phyloP scores from a whole-genome alignment of 1,140 invertebrate genomes.

The Brachionus sp. region DNA sequence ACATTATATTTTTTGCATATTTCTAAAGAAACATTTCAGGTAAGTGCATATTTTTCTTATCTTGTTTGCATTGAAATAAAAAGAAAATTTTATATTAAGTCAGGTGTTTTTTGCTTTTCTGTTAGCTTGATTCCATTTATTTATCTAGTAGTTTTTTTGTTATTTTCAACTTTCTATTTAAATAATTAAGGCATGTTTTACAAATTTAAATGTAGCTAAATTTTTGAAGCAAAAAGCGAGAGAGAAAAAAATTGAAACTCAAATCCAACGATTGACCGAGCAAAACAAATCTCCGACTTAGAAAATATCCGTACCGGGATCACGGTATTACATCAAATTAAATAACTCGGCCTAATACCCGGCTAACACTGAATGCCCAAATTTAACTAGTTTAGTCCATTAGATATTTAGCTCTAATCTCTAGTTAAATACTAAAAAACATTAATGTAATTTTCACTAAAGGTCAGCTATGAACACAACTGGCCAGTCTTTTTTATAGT shows the following conservation, averaged over 20 bases:
- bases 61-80: background rate
- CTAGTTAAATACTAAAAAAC: background rate
- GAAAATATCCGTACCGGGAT: background rate
- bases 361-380: background rate
- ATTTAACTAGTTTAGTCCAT: background rate
- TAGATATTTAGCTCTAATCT: background rate
- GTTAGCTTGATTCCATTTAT: background rate
- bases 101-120: background rate
- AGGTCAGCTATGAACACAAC: background rate
- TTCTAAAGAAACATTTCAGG: background rate
- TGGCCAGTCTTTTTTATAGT: background rate
- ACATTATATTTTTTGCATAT: background rate
- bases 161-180: background rate
- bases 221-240: background rate
- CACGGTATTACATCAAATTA: constrained; percentile 8
- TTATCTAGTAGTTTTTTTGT: background rate
- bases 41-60: background rate
- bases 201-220: background rate
- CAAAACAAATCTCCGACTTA: background rate
- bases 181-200: background rate
- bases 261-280: background rate
- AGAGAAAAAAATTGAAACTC: background rate
- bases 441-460: background rate
- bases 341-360: background rate
- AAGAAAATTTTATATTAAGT: background rate